Evolutionary conservation across 2,888 invertebrate species (phyloP).

Genomic region (Pseudococcus longispinus): DNA sequence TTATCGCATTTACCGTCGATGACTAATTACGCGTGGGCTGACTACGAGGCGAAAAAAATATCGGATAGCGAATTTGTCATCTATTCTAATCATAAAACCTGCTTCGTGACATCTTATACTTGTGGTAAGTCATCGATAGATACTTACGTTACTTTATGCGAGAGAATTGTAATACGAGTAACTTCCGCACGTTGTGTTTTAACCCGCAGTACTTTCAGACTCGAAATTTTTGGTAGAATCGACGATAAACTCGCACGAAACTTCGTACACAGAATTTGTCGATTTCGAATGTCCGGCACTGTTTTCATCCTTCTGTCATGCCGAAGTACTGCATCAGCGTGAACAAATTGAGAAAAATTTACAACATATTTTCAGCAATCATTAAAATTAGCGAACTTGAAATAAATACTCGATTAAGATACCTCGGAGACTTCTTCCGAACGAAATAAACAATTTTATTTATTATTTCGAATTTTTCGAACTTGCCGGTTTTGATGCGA

Average conservation of each 20-base stretch:
- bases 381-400: neutral
- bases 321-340: slow-evolving; percentile 66
- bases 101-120: slow-evolving; percentile 67
- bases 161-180: neutral
- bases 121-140: slow-evolving; percentile 69
- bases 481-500: neutral
- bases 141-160: neutral
- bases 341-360: slow-evolving; percentile 1
- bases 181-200: slow-evolving; percentile 20
- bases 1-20: slow-evolving; percentile 72
- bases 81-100: slow-evolving; percentile 71
- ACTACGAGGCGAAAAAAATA: slow-evolving; percentile 68
- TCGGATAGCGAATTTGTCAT: slow-evolving; percentile 66
- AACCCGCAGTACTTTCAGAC: neutral
- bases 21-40: slow-evolving; percentile 68
- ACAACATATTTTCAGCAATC: neutral
- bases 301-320: slow-evolving; percentile 67
- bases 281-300: slow-evolving; percentile 72
- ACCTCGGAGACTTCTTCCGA: neutral
- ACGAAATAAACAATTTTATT: too few relatives aligned
- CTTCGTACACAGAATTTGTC: slow-evolving; percentile 65
- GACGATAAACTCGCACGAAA: neutral
- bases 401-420: neutral
- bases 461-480: neutral
- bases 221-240: neutral